Base-by-base conservation (phyloP, 2,888 invertebrate genomes). In the Heliothis peltigera region DNA sequence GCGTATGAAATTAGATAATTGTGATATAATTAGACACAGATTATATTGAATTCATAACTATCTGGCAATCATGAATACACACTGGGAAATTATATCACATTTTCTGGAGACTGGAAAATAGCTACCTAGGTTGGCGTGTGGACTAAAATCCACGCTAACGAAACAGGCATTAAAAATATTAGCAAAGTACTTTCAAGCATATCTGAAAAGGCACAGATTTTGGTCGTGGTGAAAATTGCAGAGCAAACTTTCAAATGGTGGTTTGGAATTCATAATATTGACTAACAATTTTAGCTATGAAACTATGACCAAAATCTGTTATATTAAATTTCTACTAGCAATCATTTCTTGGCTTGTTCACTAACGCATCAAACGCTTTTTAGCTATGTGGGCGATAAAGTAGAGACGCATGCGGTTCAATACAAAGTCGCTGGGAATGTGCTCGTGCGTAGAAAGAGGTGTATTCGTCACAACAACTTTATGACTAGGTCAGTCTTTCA, bases 331-430 rank as follows among this genome's bases (percentile, higher is more conserved):
- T 25, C 44, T 51, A 39, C 18, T 44, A 35, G 43, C 46, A 57
- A 18, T 59, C 58, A 51, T 54, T 47, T 61, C 46, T 43, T 35
- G 17, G 70, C 66, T 64, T 61, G 42, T 60, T 72, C 65, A 78
- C 71, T 84, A 81, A 84, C 74, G 69, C 64, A 64, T 78, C 47
- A 77, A 73, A 79, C 81, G 84, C 84, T 88, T 89, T 94, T 88
- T 95, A 95, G 95, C 87, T 93, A 92, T 86, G 85, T 92, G 78
- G 94, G 91, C 85, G 92, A 87, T 89, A 92, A 84, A 81, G 91
- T 95, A 91, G 95, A 95, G 84, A 92, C 78, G 84, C 94, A 94
- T 83, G 89, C 94, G 67, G 88, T 92, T 80, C 94, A 95, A 85
- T 95, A 91, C 92, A 84, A 85, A 75, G 93, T 95, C 82, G 89